A percentile compares a stretch with the other conserved stretches of the same genome.
phyloP scores from a whole-genome alignment of 2,888 invertebrate genomes.

The Spialia ferax region DNA sequence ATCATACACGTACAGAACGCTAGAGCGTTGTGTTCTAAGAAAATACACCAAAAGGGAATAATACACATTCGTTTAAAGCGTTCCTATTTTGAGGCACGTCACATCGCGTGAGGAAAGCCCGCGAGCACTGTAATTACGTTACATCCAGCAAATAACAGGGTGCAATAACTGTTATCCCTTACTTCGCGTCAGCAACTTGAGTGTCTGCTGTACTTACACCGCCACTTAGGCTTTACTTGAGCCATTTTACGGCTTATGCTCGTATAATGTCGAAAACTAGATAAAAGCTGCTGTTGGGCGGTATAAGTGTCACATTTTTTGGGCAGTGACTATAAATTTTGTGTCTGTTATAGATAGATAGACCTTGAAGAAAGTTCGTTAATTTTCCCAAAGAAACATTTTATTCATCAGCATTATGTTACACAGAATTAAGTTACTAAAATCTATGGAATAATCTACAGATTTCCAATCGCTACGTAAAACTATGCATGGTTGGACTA shows the following conservation, averaged over 20 bases:
- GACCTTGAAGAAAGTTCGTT: not conserved
- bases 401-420: no score
- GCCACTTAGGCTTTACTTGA: constrained; percentile 21
- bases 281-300: not conserved
- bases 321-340: not conserved
- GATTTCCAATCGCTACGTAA: no score
- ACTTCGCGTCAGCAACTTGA: constrained; percentile 19
- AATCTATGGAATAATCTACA: no score
- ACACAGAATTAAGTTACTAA: no score
- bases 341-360: not conserved
- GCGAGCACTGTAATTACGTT: constrained; percentile 61
- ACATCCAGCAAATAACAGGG: constrained; percentile 64
- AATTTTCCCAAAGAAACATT: no score
- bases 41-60: constrained; percentile 29
- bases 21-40: constrained; percentile 11
- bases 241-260: not conserved
- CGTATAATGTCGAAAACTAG: not conserved
- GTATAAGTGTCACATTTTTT: not conserved
- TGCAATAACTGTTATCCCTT: constrained; percentile 61
- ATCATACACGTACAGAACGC: not conserved
- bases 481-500: no score
- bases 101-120: constrained; percentile 61
- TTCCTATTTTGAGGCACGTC: constrained; percentile 52
- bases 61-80: constrained; percentile 43
- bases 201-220: constrained; percentile 18